Base-by-base conservation (phyloP, 1,140 invertebrate species). In the Diachasma alloeum region DNA sequence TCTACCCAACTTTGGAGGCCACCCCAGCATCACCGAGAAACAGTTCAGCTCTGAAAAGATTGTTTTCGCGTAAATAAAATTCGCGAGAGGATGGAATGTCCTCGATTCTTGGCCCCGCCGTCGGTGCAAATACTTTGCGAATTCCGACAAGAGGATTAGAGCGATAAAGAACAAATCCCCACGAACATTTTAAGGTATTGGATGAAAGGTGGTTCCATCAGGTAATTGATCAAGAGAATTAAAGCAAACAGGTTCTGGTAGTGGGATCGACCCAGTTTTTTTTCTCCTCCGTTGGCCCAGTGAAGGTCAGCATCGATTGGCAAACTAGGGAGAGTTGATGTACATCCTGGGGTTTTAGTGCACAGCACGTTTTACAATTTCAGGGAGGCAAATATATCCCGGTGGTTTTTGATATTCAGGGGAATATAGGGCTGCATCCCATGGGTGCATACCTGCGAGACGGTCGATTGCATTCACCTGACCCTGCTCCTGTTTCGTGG, bases 181-280 rank as follows among this genome's bases (percentile, higher is more conserved):
- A 19, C 0, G 71, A 74, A n/a, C 15, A 22, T 17, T 74, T 46
- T 37, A 9, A 67, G 42, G 59, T 74, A 44, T 46, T 74, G 59
- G 24, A n/a, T 67, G 53, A 56, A 31, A 59, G 22, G 42, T n/a
- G n/a, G n/a, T 70, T 75, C 66, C 22, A 70, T 70, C 67, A 70
- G 66, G 53, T 39, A 31, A 74, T 75, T 70, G 56, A 75, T 75
- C 39, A 69, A 37, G n/a, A 75, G 68, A 59, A 75, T 75, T 75
- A 56, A 69, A 75, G 68, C 74, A 75, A 75, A 69, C 74, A 75
- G 44, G 63, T 75, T 75, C 59, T 63, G 59, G 59, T 75, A 31
- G 39, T 44, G 36, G 36, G 74, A 75, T 75, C 74, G 66, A 75
- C 74, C 66, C 26, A 74, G 56, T 74, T 68, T 66, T 42, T 53